phyloP scores from a whole-genome alignment of 2,113 vertebrate genomes.

The Caloenas nicobarica region DNA sequence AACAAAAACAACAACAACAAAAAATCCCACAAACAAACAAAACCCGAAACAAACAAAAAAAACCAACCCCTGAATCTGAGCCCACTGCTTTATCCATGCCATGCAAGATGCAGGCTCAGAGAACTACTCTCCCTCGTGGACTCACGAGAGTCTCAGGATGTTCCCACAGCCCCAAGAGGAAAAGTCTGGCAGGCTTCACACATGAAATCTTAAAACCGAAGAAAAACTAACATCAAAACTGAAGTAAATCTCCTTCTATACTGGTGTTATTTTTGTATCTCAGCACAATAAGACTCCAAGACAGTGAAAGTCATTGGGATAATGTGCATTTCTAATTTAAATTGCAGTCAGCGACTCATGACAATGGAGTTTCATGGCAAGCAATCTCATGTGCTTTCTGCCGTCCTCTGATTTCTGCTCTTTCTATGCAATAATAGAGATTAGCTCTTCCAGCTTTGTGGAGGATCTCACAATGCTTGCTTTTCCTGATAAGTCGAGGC shows the following conservation, averaged over 20 bases:
- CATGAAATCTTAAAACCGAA: background rate
- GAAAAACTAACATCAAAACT: background rate
- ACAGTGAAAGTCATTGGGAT: background rate
- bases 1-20: too few species aligned
- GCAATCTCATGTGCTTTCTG: background rate
- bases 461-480: background rate
- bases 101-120: background rate
- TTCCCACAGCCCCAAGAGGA: background rate
- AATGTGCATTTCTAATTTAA: background rate
- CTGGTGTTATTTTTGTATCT: background rate
- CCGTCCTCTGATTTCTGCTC: background rate
- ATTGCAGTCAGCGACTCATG: background rate
- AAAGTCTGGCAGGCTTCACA: background rate
- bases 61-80: background rate
- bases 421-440: background rate
- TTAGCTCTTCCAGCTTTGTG: background rate
- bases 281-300: background rate
- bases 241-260: background rate
- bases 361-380: background rate
- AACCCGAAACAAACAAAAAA: too few species aligned
- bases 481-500: background rate
- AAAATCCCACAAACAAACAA: background rate
- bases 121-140: background rate
- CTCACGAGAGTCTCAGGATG: rapidly evolving
- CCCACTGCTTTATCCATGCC: background rate